These are phyloP conservation scores for Drosophila rubida DNA, from an alignment of 2,888 invertebrate genomes.

Conservation along the genomic window DNA sequence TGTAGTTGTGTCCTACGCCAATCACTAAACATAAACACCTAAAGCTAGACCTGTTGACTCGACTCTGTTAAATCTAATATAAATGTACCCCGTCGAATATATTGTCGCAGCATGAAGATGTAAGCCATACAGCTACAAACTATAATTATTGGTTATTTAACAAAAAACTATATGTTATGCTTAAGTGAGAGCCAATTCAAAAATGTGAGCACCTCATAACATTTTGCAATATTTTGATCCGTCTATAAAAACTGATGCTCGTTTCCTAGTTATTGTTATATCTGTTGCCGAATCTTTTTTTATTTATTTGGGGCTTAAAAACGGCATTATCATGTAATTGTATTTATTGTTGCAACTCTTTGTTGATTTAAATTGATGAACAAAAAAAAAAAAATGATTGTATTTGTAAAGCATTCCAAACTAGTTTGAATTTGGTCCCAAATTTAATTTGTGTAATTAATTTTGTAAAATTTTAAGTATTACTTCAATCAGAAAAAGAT, in stretches of 20 bases:
- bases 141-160: constrained; percentile 13
- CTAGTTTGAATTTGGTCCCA: constrained; percentile 68
- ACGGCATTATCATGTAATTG: constrained; percentile 25
- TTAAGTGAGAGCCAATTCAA: constrained; percentile 40
- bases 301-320: constrained; percentile 11
- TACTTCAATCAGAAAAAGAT: constrained; percentile 53
- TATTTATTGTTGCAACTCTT: constrained; percentile 52
- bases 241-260: constrained; percentile 44
- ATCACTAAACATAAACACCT: constrained; percentile 51
- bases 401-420: constrained; percentile 75
- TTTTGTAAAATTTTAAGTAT: constrained; percentile 60
- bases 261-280: constrained; percentile 50
- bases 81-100: constrained; percentile 31
- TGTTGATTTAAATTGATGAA: constrained; percentile 33
- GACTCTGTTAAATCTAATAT: constrained; percentile 45
- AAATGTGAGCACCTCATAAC: constrained; percentile 40
- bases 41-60: constrained; percentile 40
- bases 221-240: constrained; percentile 72
- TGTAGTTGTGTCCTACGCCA: constrained; percentile 75
- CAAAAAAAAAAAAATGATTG: constrained; percentile 26
- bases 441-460: constrained; percentile 57
- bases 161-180: constrained; percentile 35
- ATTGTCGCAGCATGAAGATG: constrained; percentile 23
- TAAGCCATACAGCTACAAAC: constrained; percentile 54
- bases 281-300: constrained; percentile 33